Evolutionary conservation across 2,797 vertebrate genomes (phyloP), one percentile per base, ranked within the genome.

Genomic region (Dryobates pubescens): DNA sequence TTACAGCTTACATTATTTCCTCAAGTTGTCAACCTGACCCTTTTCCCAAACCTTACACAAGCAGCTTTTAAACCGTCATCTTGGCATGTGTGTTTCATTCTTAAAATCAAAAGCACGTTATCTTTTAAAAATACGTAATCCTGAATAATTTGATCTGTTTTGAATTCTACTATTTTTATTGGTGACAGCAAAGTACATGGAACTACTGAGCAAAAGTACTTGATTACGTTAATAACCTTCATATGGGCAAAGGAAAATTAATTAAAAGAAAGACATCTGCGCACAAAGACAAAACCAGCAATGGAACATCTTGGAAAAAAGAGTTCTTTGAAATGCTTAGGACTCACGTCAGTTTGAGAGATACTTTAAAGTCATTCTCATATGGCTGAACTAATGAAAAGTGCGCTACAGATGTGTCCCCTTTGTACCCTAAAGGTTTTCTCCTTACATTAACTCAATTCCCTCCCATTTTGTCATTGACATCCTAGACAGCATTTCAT

Each of bases 81-180:
- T 91, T 69, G 56, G 18, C 65, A 49, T 43, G 29, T 78, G 34
- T 41, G 36, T 71, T 89, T 77, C 58, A 79, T 82, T 93, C 67
- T 87, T 71, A 86, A 86, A 86, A 58, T 70, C 57, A 84, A 87
- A 91, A 82, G 15, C 20, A 47, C 0, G 4, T 32, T 86, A 83
- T 53, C 41, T 81, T 79, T 62, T 27, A 3, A 43, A 78, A 69
- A 84, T 71, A 63, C 12, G 8, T n/a, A 65, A 77, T 68, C 45
- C 75, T 58, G 49, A 89, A 73, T 47, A 85, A 64, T 24, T 53
- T 65, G 32, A 82, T 88, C 74, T 86, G 53, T 29, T 93, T 89
- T 71, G 77, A 95, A 86, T 84, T 92, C 88, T 80, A 69, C 36
- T 79, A 9, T 62, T 92, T 78, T 85, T 81, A 69, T 51, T 73